Evolutionary conservation across 2,113 vertebrate genomes (phyloP).

Genomic region (Grus americana): DNA sequence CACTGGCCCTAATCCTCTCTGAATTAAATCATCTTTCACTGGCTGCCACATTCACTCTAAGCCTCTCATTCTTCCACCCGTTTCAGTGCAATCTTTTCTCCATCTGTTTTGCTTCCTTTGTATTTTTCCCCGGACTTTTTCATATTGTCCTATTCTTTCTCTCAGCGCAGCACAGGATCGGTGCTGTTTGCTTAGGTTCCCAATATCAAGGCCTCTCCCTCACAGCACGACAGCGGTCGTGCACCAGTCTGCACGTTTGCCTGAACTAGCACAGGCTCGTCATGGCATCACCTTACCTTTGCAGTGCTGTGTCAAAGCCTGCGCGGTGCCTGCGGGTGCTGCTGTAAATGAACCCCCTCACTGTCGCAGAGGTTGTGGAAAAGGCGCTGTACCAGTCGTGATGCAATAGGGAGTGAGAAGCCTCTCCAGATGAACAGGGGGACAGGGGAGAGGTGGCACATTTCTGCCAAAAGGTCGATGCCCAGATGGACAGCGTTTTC

Average conservation of each 20-base stretch:
- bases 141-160: neutral
- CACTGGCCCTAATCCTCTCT: neutral
- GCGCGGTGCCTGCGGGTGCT: neutral
- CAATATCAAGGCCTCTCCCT: neutral
- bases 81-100: neutral
- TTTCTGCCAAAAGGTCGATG: neutral
- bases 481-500: neutral
- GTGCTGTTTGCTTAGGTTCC: neutral
- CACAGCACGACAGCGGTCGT: too few relatives aligned
- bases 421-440: neutral
- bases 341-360: neutral
- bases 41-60: neutral
- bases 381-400: rapidly evolving
- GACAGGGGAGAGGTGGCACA: neutral
- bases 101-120: neutral
- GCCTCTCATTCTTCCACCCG: neutral
- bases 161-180: neutral
- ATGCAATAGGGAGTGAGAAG: neutral
- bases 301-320: neutral
- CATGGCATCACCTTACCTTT: neutral
- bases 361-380: neutral
- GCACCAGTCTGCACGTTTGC: neutral
- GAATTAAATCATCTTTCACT: neutral
- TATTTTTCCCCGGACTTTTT: neutral
- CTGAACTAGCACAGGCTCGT: neutral